Base-by-base conservation (phyloP, 2,888 invertebrate genomes). In the Autographa pulchrina region DNA sequence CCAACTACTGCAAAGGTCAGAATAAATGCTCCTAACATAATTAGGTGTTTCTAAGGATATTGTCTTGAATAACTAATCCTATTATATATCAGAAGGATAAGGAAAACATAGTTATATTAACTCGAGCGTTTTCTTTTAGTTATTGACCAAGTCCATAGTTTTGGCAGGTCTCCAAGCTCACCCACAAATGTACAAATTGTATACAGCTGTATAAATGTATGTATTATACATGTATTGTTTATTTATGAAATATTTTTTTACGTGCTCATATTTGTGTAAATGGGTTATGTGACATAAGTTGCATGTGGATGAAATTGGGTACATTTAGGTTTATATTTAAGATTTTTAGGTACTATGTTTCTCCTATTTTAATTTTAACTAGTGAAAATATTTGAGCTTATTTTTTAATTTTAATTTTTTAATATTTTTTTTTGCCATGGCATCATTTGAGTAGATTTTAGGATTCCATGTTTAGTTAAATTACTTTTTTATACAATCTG, bases 241-340 rank as follows among this genome's bases (percentile, higher is more conserved):
- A 75, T 74, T 77, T 80, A 69, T 68, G 62, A 74, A 80, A 81
- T 65, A 60, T 64, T 64, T 62, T 65, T 77, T 72, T 72, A 41
- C 65, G 54, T 48, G 68, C 52, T 62, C 66, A 69, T 60, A 65
- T 13, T 65, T 65, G 63, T 70, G 54, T 66, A 60, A 76, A 74
- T 61, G 65, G 61, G 62, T 72, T 63, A 72, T 52, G 38, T 58
- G 68, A 80, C 74, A 75, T 66, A 54, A 9, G 20, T 78, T 82
- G 65, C 70, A 81, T 52, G 11, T 18, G 13, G 7, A 20, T 54
- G 69, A 61, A 32, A 70, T 70, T 75, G 11, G 75, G 69, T 70
- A n/a, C 58, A 64, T 81, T 83, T 74, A 31, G 62, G 72, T 68
- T 25, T 25, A 3, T 1, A 25, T 25, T 25, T 25, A 25, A 25